Conservation (phyloP, 2,888 invertebrate genomes). For the Poecilus cupreus region DNA sequence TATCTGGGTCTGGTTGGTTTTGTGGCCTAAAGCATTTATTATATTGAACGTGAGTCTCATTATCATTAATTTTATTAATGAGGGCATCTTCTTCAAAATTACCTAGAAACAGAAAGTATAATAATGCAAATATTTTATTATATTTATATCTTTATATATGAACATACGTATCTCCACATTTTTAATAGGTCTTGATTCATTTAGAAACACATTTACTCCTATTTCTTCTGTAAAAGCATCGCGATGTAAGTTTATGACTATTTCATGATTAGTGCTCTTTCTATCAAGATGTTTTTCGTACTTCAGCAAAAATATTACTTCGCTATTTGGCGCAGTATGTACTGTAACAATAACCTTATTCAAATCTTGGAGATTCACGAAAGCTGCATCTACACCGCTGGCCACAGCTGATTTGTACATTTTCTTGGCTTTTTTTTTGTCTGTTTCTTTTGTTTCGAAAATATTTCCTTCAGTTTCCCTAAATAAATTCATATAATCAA, state of each 20-base stretch:
- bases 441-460: background rate
- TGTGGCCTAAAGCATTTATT: background rate
- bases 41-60: background rate
- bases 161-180: background rate
- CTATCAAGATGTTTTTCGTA: background rate
- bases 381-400: background rate
- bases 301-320: background rate
- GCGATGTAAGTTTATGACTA: background rate
- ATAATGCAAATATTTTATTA: no score
- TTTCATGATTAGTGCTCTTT: background rate
- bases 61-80: background rate
- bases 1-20: background rate
- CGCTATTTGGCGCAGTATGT: background rate
- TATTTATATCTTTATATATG: background rate
- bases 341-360: background rate
- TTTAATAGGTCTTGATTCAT: background rate
- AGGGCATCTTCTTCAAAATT: background rate
- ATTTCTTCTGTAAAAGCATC: slow-evolving; percentile 76
- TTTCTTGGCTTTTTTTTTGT: background rate
- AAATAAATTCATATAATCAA: background rate
- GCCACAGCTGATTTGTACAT: background rate
- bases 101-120: no score
- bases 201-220: slow-evolving; percentile 73
- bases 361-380: background rate
- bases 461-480: background rate